phyloP scores from a whole-genome alignment of 1,140 invertebrate species.

The Neodiprion pinetum region DNA sequence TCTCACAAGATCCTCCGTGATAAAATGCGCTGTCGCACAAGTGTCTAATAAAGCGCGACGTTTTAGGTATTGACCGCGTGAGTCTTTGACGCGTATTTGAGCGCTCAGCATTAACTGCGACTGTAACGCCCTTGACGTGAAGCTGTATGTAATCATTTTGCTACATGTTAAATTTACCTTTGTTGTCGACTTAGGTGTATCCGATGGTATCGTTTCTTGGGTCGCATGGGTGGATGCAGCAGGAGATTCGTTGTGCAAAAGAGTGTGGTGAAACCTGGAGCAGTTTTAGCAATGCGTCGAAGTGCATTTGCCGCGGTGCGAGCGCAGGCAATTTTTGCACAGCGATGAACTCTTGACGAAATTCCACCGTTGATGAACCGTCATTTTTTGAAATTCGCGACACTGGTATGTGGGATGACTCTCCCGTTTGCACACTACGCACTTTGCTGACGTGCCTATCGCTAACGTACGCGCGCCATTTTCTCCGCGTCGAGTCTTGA shows the following conservation, averaged over 20 bases:
- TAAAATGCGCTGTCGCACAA: constrained; percentile 16
- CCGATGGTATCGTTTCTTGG: background rate
- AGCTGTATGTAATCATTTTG: constrained; percentile 13
- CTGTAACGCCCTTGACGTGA: constrained; percentile 18
- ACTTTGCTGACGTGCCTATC: constrained; percentile 9
- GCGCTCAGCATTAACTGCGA: constrained; percentile 28
- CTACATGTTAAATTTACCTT: constrained; percentile 17
- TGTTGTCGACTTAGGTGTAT: constrained; percentile 10
- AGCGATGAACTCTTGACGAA: constrained; percentile 18
- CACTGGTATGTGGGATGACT: constrained; percentile 18
- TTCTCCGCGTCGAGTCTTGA: constrained; percentile 20
- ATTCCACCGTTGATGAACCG: background rate
- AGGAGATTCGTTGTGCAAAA: background rate
- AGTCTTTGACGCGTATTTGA: constrained; percentile 20
- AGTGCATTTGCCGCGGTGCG: constrained; percentile 10
- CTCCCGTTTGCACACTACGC: constrained; percentile 10
- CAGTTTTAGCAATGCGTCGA: constrained; percentile 22
- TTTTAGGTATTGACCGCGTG: background rate
- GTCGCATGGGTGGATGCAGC: background rate
- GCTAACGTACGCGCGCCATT: constrained; percentile 17
- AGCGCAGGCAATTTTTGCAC: constrained; percentile 8
- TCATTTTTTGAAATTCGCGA: constrained; percentile 21
- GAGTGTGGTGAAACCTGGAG: constrained; percentile 18
- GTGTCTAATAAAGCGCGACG: too few relatives aligned
- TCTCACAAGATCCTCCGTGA: constrained; percentile 25